These are phyloP conservation scores for Caerostris extrusa DNA, from an alignment of 1,140 invertebrate genomes.

Conservation along the genomic window DNA sequence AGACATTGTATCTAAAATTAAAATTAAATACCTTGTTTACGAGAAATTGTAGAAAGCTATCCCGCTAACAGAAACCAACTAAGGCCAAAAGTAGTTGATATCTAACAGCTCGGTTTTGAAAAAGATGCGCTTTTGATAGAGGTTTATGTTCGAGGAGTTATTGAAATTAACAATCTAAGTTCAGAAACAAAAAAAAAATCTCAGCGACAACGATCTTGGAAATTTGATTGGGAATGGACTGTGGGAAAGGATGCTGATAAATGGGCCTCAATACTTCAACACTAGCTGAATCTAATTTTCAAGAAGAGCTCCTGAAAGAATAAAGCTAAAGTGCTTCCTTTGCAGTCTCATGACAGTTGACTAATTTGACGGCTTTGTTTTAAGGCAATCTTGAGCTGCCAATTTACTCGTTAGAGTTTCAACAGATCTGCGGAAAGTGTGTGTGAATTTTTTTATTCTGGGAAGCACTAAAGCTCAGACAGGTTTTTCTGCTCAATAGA, in stretches of 20 bases:
- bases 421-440: not conserved
- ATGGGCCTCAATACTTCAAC: conserved; percentile 79
- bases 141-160: no score
- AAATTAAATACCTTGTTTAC: no score
- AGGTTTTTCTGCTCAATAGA: conserved; percentile 30
- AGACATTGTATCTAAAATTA: no score
- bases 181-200: no score
- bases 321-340: not conserved
- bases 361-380: not conserved
- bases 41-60: no score
- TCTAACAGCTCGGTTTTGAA: no score
- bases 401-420: not conserved
- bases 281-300: conserved; percentile 58
- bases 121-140: no score
- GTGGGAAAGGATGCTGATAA: conserved; percentile 80
- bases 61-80: no score
- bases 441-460: not conserved
- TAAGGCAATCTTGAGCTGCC: not conserved
- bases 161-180: no score
- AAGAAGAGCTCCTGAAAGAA: conserved; percentile 60
- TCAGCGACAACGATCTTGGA: no score
- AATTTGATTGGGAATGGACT: no score
- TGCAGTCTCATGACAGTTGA: not conserved
- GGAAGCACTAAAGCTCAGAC: not conserved
- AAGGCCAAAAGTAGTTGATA: no score